phyloP scores from a whole-genome alignment of 30 jellyfish, hydroid and myxozoan species.

The Cassiopea andromeda region DNA sequence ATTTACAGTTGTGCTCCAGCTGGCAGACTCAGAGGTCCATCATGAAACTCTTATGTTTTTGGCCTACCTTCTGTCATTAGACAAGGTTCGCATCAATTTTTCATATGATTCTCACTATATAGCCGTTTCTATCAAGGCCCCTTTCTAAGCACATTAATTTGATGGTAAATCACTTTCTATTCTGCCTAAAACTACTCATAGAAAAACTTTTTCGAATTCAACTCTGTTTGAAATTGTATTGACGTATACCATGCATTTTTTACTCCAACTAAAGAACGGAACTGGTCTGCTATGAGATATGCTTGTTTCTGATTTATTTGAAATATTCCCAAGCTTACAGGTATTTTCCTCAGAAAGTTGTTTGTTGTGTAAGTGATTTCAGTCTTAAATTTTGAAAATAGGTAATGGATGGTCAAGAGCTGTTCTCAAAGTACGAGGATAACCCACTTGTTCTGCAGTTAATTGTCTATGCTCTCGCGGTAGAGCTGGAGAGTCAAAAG shows the following conservation, averaged over 20 bases:
- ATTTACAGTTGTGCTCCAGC: conserved; percentile 50
- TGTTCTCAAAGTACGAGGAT: conserved; percentile 54
- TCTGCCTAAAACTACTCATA: too few relatives aligned
- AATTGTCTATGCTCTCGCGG: conserved; percentile 46
- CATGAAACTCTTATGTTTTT: conserved; percentile 67
- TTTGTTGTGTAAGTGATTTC: background rate
- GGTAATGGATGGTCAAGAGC: conserved; percentile 60
- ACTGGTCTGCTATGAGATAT: too few relatives aligned
- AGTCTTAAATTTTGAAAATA: background rate
- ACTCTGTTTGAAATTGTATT: too few relatives aligned
- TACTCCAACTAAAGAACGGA: too few relatives aligned
- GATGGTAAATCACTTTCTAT: too few relatives aligned
- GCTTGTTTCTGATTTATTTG: too few relatives aligned
- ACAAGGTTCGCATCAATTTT: background rate
- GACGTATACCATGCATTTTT: too few relatives aligned
- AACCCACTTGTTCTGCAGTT: conserved; percentile 67
- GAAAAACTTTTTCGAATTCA: too few relatives aligned
- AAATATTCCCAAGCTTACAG: too few relatives aligned
- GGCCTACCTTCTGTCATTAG: conserved; percentile 71
- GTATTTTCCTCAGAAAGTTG: too few relatives aligned
- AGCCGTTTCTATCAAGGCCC: background rate
- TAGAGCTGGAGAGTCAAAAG: conserved; percentile 15
- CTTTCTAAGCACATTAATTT: too few relatives aligned
- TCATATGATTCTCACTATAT: background rate
- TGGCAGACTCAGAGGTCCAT: conserved; percentile 62